These are phyloP conservation scores for Poecilia picta DNA, from an alignment of 2,797 vertebrate species.

Conservation along the genomic window DNA sequence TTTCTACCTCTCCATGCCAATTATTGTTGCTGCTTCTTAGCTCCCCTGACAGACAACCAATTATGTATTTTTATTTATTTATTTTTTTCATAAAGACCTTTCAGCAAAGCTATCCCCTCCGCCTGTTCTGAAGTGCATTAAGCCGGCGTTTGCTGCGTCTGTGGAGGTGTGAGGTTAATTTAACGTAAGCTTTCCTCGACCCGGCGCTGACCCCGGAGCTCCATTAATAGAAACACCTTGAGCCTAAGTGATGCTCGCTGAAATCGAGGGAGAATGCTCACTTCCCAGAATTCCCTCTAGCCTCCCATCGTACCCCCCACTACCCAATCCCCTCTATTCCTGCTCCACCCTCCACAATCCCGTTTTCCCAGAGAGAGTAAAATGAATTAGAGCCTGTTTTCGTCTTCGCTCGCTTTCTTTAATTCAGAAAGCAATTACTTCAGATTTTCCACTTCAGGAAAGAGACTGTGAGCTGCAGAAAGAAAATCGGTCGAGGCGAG, in stretches of 20 bases:
- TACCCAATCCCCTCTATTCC: constrained; percentile 30
- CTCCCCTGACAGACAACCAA: constrained; percentile 64
- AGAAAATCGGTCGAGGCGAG: constrained; percentile 36
- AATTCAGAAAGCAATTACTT: constrained; percentile 86
- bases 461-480: constrained; percentile 56
- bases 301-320: constrained; percentile 22
- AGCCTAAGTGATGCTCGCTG: constrained; percentile 43
- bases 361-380: constrained; percentile 58
- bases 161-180: constrained; percentile 53
- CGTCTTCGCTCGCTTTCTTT: constrained; percentile 77
- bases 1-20: constrained; percentile 15
- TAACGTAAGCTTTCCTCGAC: constrained; percentile 48
- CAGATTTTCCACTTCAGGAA: constrained; percentile 82
- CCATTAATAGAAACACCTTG: constrained; percentile 62
- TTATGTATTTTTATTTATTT: constrained; percentile 51
- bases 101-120: constrained; percentile 31
- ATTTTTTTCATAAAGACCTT: constrained; percentile 23
- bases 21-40: constrained; percentile 30
- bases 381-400: constrained; percentile 78
- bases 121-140: constrained; percentile 43
- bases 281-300: constrained; percentile 54
- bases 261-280: constrained; percentile 54
- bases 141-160: constrained; percentile 34
- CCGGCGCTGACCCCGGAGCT: constrained; percentile 47
- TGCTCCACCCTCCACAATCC: constrained; percentile 8